These are phyloP conservation scores for Cataglyphis albicans DNA, from an alignment of 2,888 invertebrate genomes.

Conservation along the genomic window DNA sequence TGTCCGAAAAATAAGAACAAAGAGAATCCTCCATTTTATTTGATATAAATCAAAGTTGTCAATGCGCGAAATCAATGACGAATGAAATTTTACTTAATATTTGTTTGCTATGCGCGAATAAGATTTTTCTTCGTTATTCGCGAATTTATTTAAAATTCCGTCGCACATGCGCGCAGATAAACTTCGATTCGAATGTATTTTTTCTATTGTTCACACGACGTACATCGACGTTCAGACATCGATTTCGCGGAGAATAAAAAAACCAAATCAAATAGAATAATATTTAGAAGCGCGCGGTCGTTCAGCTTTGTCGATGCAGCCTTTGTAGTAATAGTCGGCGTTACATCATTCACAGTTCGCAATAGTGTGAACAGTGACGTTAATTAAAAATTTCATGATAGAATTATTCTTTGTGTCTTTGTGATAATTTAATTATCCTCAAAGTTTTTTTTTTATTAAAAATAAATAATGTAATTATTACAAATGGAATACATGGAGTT, in stretches of 20 bases:
- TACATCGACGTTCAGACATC: neutral
- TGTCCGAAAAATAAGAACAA: neutral
- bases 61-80: neutral
- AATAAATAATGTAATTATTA: neutral
- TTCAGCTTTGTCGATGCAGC: constrained; percentile 4
- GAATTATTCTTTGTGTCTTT: neutral
- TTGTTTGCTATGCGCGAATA: neutral
- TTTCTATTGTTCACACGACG: constrained; percentile 17
- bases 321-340: constrained; percentile 19
- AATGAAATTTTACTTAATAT: constrained; percentile 3
- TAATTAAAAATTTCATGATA: constrained; percentile 29
- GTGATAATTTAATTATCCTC: constrained; percentile 16
- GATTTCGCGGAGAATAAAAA: constrained; percentile 26
- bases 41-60: constrained; percentile 1
- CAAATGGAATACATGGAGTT: neutral
- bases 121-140: constrained; percentile 24
- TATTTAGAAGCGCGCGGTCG: constrained; percentile 11
- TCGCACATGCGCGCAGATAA: constrained; percentile 8
- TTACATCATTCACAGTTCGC: constrained; percentile 6
- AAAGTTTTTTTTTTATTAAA: neutral
- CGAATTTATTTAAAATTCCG: neutral
- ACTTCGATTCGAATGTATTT: constrained; percentile 32
- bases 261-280: constrained; percentile 34
- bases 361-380: neutral
- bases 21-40: neutral